Evolutionary conservation across 2,113 vertebrate species (phyloP).

Genomic region (Aramus guarauna): DNA sequence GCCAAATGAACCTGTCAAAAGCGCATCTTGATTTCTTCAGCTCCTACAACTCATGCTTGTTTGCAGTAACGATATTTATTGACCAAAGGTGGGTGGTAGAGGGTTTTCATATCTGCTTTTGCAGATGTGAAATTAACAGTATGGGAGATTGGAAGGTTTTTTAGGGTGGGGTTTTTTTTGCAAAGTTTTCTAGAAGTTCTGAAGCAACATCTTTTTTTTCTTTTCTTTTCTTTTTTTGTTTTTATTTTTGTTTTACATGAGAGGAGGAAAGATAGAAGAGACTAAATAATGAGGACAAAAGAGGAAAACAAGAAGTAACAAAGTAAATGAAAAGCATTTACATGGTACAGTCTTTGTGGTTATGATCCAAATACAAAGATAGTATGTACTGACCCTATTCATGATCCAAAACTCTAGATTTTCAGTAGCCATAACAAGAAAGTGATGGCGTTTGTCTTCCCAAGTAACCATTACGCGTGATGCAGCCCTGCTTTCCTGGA

Average conservation of each 20-base stretch:
- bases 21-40: conserved; percentile 67
- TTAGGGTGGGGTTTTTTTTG: neutral
- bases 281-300: neutral
- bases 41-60: conserved; percentile 55
- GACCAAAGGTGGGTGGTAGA: conserved; percentile 58
- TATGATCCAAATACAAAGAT: neutral
- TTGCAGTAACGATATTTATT: conserved; percentile 65
- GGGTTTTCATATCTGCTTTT: neutral
- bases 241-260: neutral
- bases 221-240: neutral
- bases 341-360: neutral
- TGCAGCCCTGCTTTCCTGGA: too few relatives aligned
- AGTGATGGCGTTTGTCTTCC: too few relatives aligned
- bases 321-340: neutral
- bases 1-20: conserved; percentile 71
- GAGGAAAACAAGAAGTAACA: neutral
- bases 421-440: neutral
- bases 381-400: neutral
- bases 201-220: neutral
- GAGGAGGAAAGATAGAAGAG: neutral
- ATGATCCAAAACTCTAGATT: neutral
- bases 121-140: conserved; percentile 45
- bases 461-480: too few relatives aligned
- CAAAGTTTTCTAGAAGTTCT: neutral
- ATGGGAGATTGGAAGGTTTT: neutral